Conservation (phyloP, 2,888 invertebrate genomes). For the Dryobotodes eremita region DNA sequence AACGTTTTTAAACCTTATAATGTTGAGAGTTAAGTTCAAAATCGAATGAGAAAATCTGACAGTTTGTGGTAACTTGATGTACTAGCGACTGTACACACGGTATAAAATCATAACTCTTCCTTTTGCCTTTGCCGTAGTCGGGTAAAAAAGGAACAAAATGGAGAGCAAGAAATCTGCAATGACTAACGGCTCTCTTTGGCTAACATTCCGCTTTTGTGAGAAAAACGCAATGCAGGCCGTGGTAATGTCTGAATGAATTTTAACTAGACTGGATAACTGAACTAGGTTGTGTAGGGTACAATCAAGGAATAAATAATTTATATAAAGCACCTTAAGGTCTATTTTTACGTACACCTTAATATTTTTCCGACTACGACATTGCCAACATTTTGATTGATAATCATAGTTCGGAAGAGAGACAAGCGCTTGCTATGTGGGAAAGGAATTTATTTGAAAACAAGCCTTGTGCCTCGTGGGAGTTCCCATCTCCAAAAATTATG, state of each 20-base stretch:
- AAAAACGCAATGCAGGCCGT: background rate
- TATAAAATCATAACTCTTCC: too few relatives aligned
- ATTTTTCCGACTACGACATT: background rate
- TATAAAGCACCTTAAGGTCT: background rate
- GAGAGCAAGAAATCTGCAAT: background rate
- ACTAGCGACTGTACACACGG: too few relatives aligned
- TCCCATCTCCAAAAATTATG: background rate
- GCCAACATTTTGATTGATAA: background rate
- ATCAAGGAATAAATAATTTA: background rate
- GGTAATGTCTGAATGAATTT: background rate
- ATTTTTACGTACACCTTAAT: background rate
- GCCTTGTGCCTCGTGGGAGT: background rate
- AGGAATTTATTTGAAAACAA: background rate
- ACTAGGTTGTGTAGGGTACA: background rate
- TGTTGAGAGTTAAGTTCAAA: too few relatives aligned
- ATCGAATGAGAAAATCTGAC: too few relatives aligned
- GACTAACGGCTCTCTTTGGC: too few relatives aligned
- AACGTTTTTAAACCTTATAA: too few relatives aligned
- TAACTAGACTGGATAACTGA: background rate
- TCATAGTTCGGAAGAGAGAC: background rate
- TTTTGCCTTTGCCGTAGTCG: too few relatives aligned
- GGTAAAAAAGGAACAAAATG: background rate
- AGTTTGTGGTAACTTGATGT: too few relatives aligned
- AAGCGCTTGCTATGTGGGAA: background rate
- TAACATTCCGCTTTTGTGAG: background rate